Conservation (phyloP, 2,888 invertebrate species). For the Eristalis pertinax region DNA sequence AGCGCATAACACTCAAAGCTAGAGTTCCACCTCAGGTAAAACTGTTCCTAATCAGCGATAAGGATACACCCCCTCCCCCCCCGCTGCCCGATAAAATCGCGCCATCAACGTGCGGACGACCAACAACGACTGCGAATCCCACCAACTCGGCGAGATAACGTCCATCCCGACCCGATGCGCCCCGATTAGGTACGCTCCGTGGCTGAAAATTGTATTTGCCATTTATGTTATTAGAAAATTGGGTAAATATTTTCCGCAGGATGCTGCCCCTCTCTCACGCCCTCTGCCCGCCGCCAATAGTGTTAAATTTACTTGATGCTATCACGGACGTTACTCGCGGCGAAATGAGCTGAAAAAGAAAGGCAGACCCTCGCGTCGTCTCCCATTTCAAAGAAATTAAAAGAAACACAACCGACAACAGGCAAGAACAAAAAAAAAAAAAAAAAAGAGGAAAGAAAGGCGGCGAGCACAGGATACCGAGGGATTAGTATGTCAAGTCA, state of each 20-base stretch:
- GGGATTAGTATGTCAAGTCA: slow-evolving; percentile 81
- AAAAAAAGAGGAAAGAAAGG: not conserved
- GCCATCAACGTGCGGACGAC: slow-evolving; percentile 4
- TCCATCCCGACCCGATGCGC: slow-evolving; percentile 16
- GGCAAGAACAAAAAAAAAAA: slow-evolving; percentile 20
- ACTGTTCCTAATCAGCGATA: slow-evolving; percentile 61
- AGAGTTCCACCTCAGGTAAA: slow-evolving; percentile 51
- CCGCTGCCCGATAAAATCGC: slow-evolving; percentile 38
- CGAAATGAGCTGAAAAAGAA: not conserved
- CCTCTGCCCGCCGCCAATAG: slow-evolving; percentile 28
- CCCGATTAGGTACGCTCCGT: slow-evolving; percentile 6
- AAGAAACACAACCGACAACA: slow-evolving; percentile 2
- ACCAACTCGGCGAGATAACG: slow-evolving; percentile 21
- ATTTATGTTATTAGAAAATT: slow-evolving; percentile 58
- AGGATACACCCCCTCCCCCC: not conserved
- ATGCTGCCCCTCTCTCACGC: not conserved
- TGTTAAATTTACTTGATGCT: slow-evolving; percentile 59
- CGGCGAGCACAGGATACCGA: not conserved
- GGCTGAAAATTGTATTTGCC: slow-evolving; percentile 41
- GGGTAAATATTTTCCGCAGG: slow-evolving; percentile 57
- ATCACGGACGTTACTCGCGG: slow-evolving; percentile 35
- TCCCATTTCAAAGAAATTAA: slow-evolving; percentile 56
- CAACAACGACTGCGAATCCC: slow-evolving; percentile 9
- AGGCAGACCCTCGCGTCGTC: not conserved
- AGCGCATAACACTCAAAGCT: slow-evolving; percentile 25